Conservation (phyloP, 2,113 vertebrate species). For the Condylura cristata region DNA sequence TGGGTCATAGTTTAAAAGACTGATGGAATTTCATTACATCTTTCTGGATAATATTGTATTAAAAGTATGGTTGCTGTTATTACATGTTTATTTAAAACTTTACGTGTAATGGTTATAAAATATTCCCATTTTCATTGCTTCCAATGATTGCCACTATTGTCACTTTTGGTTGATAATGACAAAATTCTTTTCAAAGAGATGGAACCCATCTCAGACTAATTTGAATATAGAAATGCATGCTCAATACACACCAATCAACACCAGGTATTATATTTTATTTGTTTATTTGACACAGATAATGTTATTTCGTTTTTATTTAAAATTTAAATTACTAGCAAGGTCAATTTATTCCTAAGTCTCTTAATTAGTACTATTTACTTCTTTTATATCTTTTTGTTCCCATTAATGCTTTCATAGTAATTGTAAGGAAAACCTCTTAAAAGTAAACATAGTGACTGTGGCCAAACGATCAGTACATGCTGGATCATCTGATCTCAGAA, state of each 20-base stretch:
- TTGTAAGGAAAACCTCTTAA: neutral
- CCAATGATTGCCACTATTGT: neutral
- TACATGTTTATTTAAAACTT: neutral
- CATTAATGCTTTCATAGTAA: conserved; percentile 5
- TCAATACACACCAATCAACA: neutral
- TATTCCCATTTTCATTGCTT: neutral
- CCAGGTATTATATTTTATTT: neutral
- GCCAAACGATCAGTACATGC: too few relatives aligned
- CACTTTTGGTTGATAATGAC: conserved; percentile 10
- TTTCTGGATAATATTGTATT: neutral
- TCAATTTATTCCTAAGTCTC: neutral
- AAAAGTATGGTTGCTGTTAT: neutral
- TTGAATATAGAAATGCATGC: neutral
- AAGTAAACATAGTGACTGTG: neutral
- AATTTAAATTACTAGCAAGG: neutral
- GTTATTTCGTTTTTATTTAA: neutral
- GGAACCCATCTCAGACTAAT: neutral
- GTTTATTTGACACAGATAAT: neutral
- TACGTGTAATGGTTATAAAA: conserved; percentile 20
- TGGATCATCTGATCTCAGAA: too few relatives aligned
- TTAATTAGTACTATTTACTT: neutral
- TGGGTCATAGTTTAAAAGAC: conserved; percentile 6
- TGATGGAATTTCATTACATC: neutral
- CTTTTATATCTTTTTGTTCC: conserved; percentile 28
- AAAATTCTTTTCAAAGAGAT: neutral